Conservation (phyloP, 2,113 vertebrate genomes). For the Mustela lutreola region DNA sequence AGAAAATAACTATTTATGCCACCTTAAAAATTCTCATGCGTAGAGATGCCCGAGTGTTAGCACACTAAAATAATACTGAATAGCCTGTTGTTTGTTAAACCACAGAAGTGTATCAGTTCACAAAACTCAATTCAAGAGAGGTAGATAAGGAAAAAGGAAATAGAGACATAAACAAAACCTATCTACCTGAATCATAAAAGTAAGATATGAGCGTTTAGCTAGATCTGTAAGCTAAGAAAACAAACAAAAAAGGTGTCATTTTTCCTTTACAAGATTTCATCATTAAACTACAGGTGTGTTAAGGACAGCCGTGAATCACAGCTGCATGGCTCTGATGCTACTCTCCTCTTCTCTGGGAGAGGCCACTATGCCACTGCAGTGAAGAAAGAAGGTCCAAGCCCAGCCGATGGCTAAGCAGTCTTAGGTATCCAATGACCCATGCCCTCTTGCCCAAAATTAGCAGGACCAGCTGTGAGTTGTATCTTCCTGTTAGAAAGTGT, state of each 20-base stretch:
- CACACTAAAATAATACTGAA: constrained; percentile 41
- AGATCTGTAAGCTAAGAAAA: constrained; percentile 64
- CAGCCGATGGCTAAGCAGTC: constrained; percentile 41
- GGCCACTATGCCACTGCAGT: not conserved
- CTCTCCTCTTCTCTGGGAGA: not conserved
- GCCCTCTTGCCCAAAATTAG: constrained; percentile 51
- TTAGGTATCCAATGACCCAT: not conserved
- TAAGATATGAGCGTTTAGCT: constrained; percentile 2
- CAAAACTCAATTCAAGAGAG: constrained; percentile 8
- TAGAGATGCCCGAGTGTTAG: constrained; percentile 49
- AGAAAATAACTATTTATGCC: not conserved
- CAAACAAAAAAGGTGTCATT: not conserved
- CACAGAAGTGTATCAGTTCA: not conserved
- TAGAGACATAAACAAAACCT: constrained; percentile 55
- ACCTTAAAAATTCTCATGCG: not conserved
- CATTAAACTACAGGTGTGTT: not conserved
- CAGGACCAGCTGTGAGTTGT: constrained; percentile 17
- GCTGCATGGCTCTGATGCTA: accelerated
- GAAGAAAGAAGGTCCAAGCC: constrained; percentile 1
- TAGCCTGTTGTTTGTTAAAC: constrained; percentile 17
- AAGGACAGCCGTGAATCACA: not conserved
- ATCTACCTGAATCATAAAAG: constrained; percentile 49
- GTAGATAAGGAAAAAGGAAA: constrained; percentile 22
- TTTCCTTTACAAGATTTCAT: not conserved
- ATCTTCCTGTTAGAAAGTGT: constrained; percentile 55